Evolutionary conservation across 2,888 invertebrate genomes (phyloP), one percentile per base, ranked within the genome.

Genomic region (Coecobrya sp.): DNA sequence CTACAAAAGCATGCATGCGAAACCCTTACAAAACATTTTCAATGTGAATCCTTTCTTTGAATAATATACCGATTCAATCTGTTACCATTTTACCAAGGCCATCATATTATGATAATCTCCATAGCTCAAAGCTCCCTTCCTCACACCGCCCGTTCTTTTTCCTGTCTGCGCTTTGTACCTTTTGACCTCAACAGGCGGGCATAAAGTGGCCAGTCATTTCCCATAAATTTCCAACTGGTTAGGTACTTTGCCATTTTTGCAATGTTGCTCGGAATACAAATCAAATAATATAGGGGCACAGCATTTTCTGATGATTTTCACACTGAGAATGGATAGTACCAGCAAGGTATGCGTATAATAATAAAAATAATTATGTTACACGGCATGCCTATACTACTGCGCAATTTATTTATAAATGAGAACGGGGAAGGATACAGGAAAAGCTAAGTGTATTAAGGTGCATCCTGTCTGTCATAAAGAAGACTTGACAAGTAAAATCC

Each of bases 51-150:
- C 49, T 49, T 13, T 49, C 49, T 49, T 49, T 49, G 49, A 49
- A 49, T 49, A 49, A 49, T 59, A 22, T 7, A 4, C 59, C 4
- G 59, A 19, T 59, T 59, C 59, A 59, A 59, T 59, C n/a, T 59
- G 59, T n/a, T 59, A 59, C 19, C 59, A 19, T 5, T 59, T 19
- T 59, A 59, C 22, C 59, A 59, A 59, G 59, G 59, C 59, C 59
- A 59, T n/a, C 59, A 59, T 59, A 22, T 59, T 59, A 59, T 59
- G 59, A 59, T 59, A 59, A 59, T 59, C 59, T 59, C 59, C 19
- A 22, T 59, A 19, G 7, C 59, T 59, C 19, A 22, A 19, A 19
- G 7, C 59, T 59, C 59, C 22, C 13, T 59, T 59, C 19, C 22
- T 36, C 36, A 36, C 36, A n/a, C 36, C 36, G 36, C 36, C 7